Base-by-base conservation (phyloP, 2,888 invertebrate species). In the Ochlodes sylvanus region DNA sequence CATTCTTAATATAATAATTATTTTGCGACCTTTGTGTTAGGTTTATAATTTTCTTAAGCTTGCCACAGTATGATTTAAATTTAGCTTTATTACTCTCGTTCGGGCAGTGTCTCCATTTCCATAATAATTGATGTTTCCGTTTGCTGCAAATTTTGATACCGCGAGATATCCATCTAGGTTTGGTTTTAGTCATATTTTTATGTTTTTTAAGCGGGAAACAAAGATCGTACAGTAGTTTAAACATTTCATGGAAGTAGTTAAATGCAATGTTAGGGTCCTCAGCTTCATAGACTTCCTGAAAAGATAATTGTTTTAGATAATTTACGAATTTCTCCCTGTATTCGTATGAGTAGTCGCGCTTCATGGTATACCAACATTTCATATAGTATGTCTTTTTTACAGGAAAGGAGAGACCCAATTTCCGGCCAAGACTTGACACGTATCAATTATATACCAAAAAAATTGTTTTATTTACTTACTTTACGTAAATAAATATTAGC, bases 61-160 rank as follows among this genome's bases (percentile, higher is more conserved):
- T 17, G 12, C 15, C 47, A 14, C 50, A 12, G 15, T 64, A 68
- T 7, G 10, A 27, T 38, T 65, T 68, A 42, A 66, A 56, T 6
- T 9, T 57, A 7, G 17, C 12, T 70, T 52, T 68, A 57, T 68
- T 70, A 9, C 4, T 10, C 4, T 38, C 10, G 9, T 7, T 67
- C 9, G 63, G 70, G 12, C 12, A 7, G 9, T 38, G 19, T 15
- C 68, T 44, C 32, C 12, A 70, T 47, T 68, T 64, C 70, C 68
- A 68, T 7, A 68, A 27, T 6, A 70, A 12, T n/a, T 21, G n/a
- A 4, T 62, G 19, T 34, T 65, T 70, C 7, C 57, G 52, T 57
- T 65, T 70, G 10, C 61, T 44, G 47, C 70, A 68, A n/a, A 52
- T n/a, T 57, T 61, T 57, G 0, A 70, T 68, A 9, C 70, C 68